phyloP scores from a whole-genome alignment of 2,113 vertebrate genomes.

The Misgurnus anguillicaudatus region DNA sequence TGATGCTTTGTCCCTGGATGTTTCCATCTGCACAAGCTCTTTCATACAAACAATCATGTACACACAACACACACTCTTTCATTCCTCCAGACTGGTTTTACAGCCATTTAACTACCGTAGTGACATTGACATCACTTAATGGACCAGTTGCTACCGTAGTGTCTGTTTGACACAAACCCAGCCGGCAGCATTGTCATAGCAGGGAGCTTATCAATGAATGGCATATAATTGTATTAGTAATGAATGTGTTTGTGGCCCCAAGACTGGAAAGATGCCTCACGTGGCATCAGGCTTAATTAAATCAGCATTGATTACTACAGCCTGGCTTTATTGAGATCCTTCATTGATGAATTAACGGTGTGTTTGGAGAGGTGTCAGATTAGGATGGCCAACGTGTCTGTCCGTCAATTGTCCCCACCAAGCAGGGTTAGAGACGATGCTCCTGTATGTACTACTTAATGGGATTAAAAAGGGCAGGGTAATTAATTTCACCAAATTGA shows the following conservation, averaged over 20 bases:
- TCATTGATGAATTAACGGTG: conserved; percentile 50
- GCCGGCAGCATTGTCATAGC: background rate
- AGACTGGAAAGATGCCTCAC: conserved; percentile 24
- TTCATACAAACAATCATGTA: background rate
- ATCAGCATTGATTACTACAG: conserved; percentile 48
- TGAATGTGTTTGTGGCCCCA: background rate
- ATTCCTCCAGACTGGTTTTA: background rate
- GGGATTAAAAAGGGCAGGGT: background rate
- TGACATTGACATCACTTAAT: conserved; percentile 16
- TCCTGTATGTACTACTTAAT: background rate
- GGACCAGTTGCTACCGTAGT: background rate
- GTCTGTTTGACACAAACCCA: background rate
- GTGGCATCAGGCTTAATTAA: conserved; percentile 50
- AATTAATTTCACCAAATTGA: background rate
- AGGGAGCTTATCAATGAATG: conserved; percentile 1
- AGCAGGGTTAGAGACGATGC: conserved; percentile 21
- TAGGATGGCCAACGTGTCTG: conserved; percentile 28
- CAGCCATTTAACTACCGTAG: background rate
- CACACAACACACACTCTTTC: background rate
- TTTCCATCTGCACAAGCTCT: background rate
- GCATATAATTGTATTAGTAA: background rate
- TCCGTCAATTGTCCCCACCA: conserved; percentile 10
- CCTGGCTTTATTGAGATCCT: conserved; percentile 31
- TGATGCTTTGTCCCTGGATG: background rate
- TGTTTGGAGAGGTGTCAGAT: conserved; percentile 46